phyloP scores from a whole-genome alignment of 2,113 vertebrate species.

The Budorcas taxicolor region DNA sequence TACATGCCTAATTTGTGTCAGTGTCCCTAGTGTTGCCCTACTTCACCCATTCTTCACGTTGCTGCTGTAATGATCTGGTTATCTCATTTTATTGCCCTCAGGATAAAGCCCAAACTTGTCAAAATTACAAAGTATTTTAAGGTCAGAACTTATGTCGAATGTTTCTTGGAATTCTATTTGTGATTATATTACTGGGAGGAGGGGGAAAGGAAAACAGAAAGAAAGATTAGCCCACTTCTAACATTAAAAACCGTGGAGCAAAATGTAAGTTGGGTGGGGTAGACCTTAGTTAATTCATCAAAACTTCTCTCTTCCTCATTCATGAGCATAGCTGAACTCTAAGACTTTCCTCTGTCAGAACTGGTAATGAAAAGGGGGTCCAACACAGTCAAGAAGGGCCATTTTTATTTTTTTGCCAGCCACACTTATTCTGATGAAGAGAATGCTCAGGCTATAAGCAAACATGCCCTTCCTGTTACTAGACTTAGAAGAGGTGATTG shows the following conservation, averaged over 20 bases:
- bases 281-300: background rate
- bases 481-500: background rate
- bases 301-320: background rate
- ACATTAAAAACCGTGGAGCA: background rate
- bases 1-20: background rate
- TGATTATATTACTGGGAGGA: background rate
- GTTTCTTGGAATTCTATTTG: constrained; percentile 4
- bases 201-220: background rate
- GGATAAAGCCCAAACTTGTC: background rate
- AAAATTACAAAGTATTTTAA: background rate
- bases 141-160: background rate
- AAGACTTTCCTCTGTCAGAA: background rate
- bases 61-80: background rate
- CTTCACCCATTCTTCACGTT: background rate
- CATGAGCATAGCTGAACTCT: background rate
- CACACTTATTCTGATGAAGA: background rate
- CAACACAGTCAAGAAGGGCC: background rate
- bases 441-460: background rate
- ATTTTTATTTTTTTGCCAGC: background rate
- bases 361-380: background rate
- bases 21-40: background rate
- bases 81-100: background rate
- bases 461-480: background rate
- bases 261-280: background rate
- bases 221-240: background rate